Evolutionary conservation across 2,113 vertebrate species (phyloP).

Genomic region (Ptilorrhoa leucosticta): DNA sequence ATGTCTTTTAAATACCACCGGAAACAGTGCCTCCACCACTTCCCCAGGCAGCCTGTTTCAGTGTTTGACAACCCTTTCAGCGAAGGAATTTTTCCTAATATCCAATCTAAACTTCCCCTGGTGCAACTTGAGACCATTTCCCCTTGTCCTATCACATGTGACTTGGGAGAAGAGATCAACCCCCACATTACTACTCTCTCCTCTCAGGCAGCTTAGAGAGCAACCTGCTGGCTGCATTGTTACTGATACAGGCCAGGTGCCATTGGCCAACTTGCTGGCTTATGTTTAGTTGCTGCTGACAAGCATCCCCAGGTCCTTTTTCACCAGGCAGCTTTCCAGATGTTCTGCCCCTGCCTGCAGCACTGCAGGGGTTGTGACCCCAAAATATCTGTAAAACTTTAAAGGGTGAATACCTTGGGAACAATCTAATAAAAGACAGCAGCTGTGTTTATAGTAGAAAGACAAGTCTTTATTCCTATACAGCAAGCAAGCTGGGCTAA

Average conservation of each 20-base stretch:
- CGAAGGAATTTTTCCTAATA: not conserved
- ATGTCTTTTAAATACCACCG: not conserved
- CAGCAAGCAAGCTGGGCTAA: not conserved
- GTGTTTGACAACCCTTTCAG: not conserved
- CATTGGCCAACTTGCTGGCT: not conserved
- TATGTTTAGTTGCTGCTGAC: not conserved
- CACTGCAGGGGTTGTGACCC: too few relatives aligned
- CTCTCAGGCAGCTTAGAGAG: not conserved
- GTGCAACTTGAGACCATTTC: not conserved
- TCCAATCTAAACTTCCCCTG: not conserved
- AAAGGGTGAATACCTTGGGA: not conserved
- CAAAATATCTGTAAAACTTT: not conserved
- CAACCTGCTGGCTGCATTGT: too few relatives aligned
- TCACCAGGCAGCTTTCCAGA: not conserved
- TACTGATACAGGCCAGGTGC: not conserved
- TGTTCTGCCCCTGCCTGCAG: rapidly evolving
- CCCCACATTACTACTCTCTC: too few relatives aligned
- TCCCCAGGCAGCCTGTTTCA: not conserved
- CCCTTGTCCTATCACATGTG: not conserved
- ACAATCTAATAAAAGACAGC: not conserved
- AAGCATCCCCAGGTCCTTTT: not conserved
- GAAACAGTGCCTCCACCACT: not conserved
- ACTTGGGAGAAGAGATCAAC: not conserved
- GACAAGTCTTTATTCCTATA: not conserved
- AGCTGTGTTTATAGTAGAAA: not conserved